Evolutionary conservation across 37 sponge, comb jelly and placozoan genomes (phyloP), one percentile per base, ranked within the genome.

Genomic region (Oscarella lobularis): DNA sequence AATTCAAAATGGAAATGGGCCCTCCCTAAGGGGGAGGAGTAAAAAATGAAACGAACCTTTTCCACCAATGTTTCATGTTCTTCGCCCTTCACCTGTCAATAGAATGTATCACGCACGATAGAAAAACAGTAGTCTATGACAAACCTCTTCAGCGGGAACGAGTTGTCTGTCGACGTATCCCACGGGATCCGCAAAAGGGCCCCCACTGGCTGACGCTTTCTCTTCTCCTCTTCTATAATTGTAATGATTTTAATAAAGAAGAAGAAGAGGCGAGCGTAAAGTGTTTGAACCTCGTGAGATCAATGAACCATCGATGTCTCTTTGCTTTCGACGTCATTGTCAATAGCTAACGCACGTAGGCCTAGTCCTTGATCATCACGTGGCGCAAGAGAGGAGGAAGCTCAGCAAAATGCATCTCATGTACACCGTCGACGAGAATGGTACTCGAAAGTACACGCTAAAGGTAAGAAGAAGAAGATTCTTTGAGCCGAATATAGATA

Each of bases 381-480:
- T n/a, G n/a, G n/a, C n/a, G n/a, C n/a, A n/a, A n/a, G n/a, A n/a
- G 60, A 48, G 20, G 20, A 20, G 60, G 60, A 48, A 48, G 60
- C 60, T 20, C 60, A 20, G 35, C 67, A 74, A 5, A 34, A 98
- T 98, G 99, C 81, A 85, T 76, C 73, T 98, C 39, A 94, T 95
- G 95, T 94, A 94, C 70, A 94, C 90, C 76, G 9, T 87, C 69
- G 83, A 94, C 74, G 84, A 84, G 30, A 70, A 84, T 14, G 92
- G 95, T 35, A 82, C 92, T 74, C 81, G 99, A 66, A 83, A 89
- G 1, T 98, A 98, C 83, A 98, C 99, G 37, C 75, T 98, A 5
- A 80, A 89, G 72, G 90, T 88, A 77, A 77, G 54, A n/a, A n/a
- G n/a, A n/a, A n/a, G n/a, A n/a, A n/a, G n/a, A n/a, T n/a, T n/a